Evolutionary conservation across 2,113 vertebrate species (phyloP), one percentile per base, ranked within the genome.

Genomic region (Isichthys henryi): DNA sequence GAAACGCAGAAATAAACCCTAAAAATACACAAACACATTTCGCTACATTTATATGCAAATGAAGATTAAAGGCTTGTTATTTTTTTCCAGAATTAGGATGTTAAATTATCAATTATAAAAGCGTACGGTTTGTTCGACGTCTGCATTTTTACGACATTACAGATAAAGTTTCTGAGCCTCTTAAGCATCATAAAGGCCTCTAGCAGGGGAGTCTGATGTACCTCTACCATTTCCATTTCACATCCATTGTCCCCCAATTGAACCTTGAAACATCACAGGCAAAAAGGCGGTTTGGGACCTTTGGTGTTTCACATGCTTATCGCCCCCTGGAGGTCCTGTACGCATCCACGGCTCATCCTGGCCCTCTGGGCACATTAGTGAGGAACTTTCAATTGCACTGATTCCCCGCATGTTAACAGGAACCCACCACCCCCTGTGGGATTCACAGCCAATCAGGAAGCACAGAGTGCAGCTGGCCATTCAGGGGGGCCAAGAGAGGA

Each of bases 351-450:
- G 95, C 94, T 94, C 94, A 92, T 92, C 91, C 87, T 31, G 74
- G 88, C 94, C 94, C 94, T 95, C 92, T 0, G 93, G 95, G 94
- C 96, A 93, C 91, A 93, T 95, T 94, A 94, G 92, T 93, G 96
- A 95, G 93, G 96, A 93, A 91, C 94, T 96, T 96, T 97, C 94
- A 95, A 92, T 95, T 93, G 92, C 91, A 93, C 95, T 95, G 95
- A 97, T 97, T 83, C 93, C 94, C 89, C 94, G 96, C 94, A 95
- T 97, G 93, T 95, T 95, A 97, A 96, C 90, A 93, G 93, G 91
- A 93, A 90, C 84, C 91, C 92, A 89, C 92, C 94, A 91, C 93
- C 89, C 62, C 62, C n/a, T 3, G 88, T 91, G 94, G 93, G 90
- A 92, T 91, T 88, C 90, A 74, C 90, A 89, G 89, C 91, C 92